Conservation (phyloP, 2,113 vertebrate species). For the Narcine bancroftii region DNA sequence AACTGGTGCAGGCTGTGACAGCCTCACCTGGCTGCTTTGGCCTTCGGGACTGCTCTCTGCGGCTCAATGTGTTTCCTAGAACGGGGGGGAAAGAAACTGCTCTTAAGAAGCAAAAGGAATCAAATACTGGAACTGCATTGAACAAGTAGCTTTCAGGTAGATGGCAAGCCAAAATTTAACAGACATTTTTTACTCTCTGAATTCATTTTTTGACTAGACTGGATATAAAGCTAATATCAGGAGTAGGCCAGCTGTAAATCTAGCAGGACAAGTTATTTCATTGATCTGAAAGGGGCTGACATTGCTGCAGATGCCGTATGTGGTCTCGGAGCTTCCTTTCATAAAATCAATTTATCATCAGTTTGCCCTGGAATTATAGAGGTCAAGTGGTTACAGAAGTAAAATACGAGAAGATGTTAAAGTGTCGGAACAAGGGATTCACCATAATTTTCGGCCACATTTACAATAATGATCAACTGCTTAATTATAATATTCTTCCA, state of each 20-base stretch:
- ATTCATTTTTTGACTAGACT: conserved; percentile 17
- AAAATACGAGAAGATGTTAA: background rate
- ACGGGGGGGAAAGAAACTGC: no score
- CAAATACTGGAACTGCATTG: background rate
- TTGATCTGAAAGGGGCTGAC: conserved; percentile 22
- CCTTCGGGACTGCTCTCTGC: no score
- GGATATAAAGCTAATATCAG: background rate
- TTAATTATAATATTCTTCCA: background rate
- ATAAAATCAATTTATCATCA: conserved; percentile 34
- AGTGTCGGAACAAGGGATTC: background rate
- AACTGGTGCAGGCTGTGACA: no score
- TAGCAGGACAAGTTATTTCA: conserved; percentile 26
- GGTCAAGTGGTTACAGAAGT: background rate
- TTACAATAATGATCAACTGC: background rate
- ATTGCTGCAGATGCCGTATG: background rate
- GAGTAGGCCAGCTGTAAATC: background rate
- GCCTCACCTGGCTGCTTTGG: no score
- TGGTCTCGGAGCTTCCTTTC: background rate
- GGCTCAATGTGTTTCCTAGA: no score
- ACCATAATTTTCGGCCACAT: background rate
- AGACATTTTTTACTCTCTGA: background rate
- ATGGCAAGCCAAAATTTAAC: background rate
- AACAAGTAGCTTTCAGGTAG: background rate
- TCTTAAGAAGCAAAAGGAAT: no score
- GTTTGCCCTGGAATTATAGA: background rate